Conservation (phyloP, 2,888 invertebrate genomes). For the Biston betularia region DNA sequence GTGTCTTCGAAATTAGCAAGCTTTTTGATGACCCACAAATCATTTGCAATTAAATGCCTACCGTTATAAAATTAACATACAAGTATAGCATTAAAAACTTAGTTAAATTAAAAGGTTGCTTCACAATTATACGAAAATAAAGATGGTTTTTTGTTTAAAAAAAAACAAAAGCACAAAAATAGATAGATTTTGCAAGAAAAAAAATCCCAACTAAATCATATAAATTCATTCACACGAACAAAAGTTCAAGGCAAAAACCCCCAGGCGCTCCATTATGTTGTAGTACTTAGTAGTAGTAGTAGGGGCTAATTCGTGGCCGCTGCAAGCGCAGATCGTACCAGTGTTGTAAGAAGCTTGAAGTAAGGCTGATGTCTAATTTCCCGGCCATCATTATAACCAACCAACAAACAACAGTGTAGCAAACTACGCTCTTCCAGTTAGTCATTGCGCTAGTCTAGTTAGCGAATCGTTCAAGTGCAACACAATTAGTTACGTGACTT, state of each 20-base stretch:
- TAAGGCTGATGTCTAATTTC: not conserved
- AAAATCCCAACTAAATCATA: too few relatives aligned
- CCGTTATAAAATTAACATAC: conserved; percentile 5
- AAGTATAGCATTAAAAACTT: not conserved
- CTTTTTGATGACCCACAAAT: conserved; percentile 15
- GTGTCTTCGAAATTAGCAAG: conserved; percentile 13
- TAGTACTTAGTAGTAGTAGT: too few relatives aligned
- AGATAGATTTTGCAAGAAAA: too few relatives aligned
- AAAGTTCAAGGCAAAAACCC: too few relatives aligned
- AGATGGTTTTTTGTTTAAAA: too few relatives aligned
- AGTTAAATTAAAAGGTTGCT: not conserved
- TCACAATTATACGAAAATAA: too few relatives aligned
- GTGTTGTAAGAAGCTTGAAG: too few relatives aligned
- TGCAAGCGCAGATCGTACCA: too few relatives aligned
- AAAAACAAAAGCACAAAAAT: too few relatives aligned
- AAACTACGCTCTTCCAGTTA: conserved; percentile 28
- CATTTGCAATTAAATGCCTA: conserved; percentile 4
- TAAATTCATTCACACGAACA: too few relatives aligned
- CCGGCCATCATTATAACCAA: not conserved
- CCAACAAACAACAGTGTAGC: conserved; percentile 21
- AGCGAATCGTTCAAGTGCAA: conserved; percentile 47
- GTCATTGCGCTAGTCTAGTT: conserved; percentile 32
- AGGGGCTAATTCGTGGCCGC: too few relatives aligned
- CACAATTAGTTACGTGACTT: conserved; percentile 55
- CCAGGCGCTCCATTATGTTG: too few relatives aligned